Percentiles rank a stretch among this genome's conserved stretches.
Conservation (phyloP, 1,140 invertebrate genomes). For the Colletes gigas region DNA sequence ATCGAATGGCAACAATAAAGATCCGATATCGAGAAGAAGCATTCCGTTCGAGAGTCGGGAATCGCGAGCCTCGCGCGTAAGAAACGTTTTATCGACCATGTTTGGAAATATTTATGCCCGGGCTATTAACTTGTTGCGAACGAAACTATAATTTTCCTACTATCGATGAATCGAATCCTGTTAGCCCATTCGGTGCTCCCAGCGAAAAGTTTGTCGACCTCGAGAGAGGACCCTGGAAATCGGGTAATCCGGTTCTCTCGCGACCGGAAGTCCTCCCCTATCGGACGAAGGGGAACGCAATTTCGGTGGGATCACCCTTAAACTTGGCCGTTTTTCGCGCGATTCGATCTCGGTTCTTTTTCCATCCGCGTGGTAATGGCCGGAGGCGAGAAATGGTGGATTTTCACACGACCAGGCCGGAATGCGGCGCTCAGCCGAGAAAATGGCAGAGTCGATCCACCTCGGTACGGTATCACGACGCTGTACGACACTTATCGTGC, state of each 20-base stretch:
- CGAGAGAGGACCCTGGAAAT: neutral
- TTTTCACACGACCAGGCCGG: slow-evolving; percentile 41
- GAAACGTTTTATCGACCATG: too few relatives aligned
- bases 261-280: too few relatives aligned
- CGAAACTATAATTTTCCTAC: too few relatives aligned
- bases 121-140: too few relatives aligned
- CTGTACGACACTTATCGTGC: slow-evolving; percentile 41
- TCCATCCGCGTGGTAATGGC: neutral
- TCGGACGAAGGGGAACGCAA: neutral
- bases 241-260: neutral
- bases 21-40: neutral
- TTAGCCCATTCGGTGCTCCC: too few relatives aligned
- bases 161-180: too few relatives aligned
- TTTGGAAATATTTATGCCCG: too few relatives aligned
- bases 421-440: slow-evolving; percentile 33
- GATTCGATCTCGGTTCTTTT: slow-evolving; percentile 11
- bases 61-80: too few relatives aligned
- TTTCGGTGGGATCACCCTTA: neutral
- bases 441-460: slow-evolving; percentile 26
- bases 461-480: slow-evolving; percentile 36
- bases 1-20: too few relatives aligned
- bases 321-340: neutral
- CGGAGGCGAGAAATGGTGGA: neutral
- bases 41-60: too few relatives aligned
- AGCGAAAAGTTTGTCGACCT: too few relatives aligned